Conservation (phyloP, 1,140 invertebrate species). For the Trichonephila clavata region DNA sequence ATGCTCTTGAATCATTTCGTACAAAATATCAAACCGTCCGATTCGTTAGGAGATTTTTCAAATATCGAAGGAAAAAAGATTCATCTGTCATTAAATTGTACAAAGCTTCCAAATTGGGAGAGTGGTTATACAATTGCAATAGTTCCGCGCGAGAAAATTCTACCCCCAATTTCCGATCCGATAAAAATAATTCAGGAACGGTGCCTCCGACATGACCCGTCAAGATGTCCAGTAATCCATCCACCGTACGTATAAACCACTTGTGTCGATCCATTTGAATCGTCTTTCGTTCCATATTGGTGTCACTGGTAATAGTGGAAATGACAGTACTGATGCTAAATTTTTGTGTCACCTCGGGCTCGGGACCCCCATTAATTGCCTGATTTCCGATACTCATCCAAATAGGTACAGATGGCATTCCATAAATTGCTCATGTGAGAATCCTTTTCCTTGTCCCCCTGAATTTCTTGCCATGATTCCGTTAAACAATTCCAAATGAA, state of each 20-base stretch:
- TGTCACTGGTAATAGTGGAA: slow-evolving; percentile 3
- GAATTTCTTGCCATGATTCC: slow-evolving; percentile 52
- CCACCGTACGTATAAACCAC: slow-evolving; percentile 1
- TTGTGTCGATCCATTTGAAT: slow-evolving; percentile 60
- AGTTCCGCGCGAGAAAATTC: neutral
- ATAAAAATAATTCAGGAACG: slow-evolving; percentile 43
- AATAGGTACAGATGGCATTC: neutral
- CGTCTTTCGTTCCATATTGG: neutral
- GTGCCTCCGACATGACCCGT: slow-evolving; percentile 54
- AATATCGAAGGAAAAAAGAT: slow-evolving; percentile 7
- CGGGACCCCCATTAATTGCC: neutral
- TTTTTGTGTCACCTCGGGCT: neutral
- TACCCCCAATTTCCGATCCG: neutral
- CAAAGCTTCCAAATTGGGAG: neutral
- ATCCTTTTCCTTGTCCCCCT: neutral
- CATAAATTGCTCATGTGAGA: slow-evolving; percentile 1
- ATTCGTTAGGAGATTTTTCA: slow-evolving; percentile 2
- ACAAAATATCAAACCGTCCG: neutral
- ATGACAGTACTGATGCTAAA: neutral
- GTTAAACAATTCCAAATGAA: slow-evolving; percentile 46
- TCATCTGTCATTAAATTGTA: neutral
- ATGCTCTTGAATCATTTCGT: neutral
- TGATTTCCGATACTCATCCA: neutral
- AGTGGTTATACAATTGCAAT: neutral
- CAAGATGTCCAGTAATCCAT: slow-evolving; percentile 27